Conservation (phyloP, 2,888 invertebrate genomes). For the Trisateles emortualis region DNA sequence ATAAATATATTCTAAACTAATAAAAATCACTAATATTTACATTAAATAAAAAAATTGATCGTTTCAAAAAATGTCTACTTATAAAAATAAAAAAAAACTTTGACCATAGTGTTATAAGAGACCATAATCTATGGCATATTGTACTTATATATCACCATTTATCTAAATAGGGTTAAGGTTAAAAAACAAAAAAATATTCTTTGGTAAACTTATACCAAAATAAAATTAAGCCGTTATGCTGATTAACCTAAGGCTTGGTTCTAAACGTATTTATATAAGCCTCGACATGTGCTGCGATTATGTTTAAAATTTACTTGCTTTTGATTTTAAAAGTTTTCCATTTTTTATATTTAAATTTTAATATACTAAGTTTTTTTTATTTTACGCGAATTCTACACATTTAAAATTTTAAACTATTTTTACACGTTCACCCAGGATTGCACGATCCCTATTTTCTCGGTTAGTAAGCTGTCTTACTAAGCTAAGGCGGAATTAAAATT, state of each 20-base stretch:
- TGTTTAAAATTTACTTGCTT: neutral
- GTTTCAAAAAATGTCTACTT: conserved; percentile 54
- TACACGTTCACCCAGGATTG: neutral
- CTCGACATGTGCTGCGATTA: conserved; percentile 31
- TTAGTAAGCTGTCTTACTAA: no score
- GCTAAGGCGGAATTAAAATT: no score
- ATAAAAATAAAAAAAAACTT: conserved; percentile 57
- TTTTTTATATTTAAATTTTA: neutral
- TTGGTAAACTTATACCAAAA: conserved; percentile 63
- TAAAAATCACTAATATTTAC: conserved; percentile 49
- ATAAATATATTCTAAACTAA: conserved; percentile 47
- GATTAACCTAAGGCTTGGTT: conserved; percentile 42
- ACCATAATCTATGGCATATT: conserved; percentile 66
- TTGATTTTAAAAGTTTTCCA: neutral
- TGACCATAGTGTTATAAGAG: conserved; percentile 52
- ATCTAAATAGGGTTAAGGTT: conserved; percentile 41
- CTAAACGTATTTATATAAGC: conserved; percentile 32
- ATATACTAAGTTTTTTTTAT: neutral
- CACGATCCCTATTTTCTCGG: no score
- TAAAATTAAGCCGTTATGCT: conserved; percentile 47
- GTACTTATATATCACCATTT: conserved; percentile 72
- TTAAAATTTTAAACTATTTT: neutral
- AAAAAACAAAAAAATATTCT: conserved; percentile 56
- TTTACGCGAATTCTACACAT: neutral
- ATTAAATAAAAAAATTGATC: conserved; percentile 49